Evolutionary conservation across 2,888 invertebrate genomes (phyloP).

Genomic region (Entomobrya multifasciata): DNA sequence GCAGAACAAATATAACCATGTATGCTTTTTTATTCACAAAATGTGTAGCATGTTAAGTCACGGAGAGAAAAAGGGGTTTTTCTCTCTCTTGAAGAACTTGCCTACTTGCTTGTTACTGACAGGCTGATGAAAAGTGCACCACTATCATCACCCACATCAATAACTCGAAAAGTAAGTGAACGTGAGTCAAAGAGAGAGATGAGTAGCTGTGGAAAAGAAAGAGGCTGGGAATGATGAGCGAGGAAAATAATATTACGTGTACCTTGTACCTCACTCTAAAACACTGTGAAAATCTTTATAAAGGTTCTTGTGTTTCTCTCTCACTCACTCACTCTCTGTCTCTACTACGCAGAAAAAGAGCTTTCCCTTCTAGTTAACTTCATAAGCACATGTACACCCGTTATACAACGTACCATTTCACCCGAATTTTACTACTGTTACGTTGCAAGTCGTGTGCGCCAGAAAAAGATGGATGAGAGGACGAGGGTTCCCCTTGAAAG

Average conservation of each 20-base stretch:
- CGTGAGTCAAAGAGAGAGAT: neutral
- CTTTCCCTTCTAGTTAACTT: slow-evolving; percentile 20
- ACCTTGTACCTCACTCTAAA: too few relatives aligned
- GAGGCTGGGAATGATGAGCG: neutral
- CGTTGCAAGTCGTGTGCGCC: neutral
- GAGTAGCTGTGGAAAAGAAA: neutral
- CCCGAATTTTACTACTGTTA: neutral
- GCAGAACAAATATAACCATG: neutral
- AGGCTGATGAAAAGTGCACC: slow-evolving; percentile 60
- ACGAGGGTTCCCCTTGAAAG: slow-evolving; percentile 45
- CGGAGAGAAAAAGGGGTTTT: neutral
- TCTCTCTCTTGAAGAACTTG: neutral
- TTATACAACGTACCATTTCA: neutral
- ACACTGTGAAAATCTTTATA: too few relatives aligned
- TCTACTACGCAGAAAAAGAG: slow-evolving; percentile 28
- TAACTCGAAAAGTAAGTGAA: slow-evolving; percentile 24
- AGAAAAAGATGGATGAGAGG: slow-evolving; percentile 43
- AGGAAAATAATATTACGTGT: neutral
- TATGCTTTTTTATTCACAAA: neutral
- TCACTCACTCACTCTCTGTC: neutral
- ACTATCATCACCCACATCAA: slow-evolving; percentile 53
- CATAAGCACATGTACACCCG: slow-evolving; percentile 41
- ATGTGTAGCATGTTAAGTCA: neutral
- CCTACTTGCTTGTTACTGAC: slow-evolving; percentile 30
- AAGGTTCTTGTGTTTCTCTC: too few relatives aligned